Evolutionary conservation across 2,113 vertebrate species (phyloP).

Genomic region (Ctenodactylus gundi): DNA sequence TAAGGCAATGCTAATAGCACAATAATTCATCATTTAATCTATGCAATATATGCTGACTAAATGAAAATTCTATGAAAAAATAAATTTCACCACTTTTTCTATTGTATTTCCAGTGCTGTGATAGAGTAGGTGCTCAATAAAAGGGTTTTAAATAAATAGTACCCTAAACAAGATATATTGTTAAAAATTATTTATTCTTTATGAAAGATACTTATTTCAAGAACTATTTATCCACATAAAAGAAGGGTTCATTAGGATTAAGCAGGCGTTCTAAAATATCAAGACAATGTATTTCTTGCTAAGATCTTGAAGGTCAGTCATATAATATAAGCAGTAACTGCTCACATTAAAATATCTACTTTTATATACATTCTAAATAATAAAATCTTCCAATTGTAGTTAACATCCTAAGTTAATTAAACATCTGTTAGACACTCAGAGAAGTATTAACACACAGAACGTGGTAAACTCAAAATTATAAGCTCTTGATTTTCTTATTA

Average conservation of each 20-base stretch:
- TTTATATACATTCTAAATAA: conserved; percentile 19
- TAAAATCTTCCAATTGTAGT: background rate
- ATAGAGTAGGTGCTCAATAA: background rate
- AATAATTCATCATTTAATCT: background rate
- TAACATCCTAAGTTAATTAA: background rate
- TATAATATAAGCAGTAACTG: background rate
- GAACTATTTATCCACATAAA: background rate
- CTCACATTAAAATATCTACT: background rate
- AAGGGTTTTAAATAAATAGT: background rate
- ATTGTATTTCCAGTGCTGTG: background rate
- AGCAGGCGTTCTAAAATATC: background rate
- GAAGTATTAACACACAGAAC: background rate
- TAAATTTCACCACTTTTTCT: background rate
- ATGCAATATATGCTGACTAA: background rate
- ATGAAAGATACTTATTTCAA: background rate
- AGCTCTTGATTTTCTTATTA: conserved; percentile 41
- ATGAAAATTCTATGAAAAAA: background rate
- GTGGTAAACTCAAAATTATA: background rate
- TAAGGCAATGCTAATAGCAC: background rate
- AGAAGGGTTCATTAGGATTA: background rate
- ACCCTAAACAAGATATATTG: background rate
- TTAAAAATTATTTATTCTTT: conserved; percentile 1
- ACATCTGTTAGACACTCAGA: background rate
- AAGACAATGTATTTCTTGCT: conserved; percentile 6
- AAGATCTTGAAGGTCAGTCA: background rate